phyloP scores from a whole-genome alignment of 2,113 vertebrate genomes.

The Sinocyclocheilus maitianheensis region DNA sequence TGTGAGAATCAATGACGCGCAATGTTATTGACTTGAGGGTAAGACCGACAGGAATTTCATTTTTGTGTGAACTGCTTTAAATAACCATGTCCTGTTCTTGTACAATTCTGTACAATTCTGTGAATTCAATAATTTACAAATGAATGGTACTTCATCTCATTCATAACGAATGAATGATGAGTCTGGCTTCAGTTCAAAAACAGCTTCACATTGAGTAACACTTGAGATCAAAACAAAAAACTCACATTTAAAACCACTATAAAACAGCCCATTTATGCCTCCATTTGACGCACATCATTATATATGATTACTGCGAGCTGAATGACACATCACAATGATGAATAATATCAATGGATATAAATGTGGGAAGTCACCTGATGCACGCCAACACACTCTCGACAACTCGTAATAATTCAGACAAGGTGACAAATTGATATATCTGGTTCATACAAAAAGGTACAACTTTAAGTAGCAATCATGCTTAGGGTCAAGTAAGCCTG shows the following conservation, averaged over 20 bases:
- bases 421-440: background rate
- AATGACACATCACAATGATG: background rate
- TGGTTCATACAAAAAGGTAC: background rate
- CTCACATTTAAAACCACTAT: background rate
- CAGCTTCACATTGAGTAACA: background rate
- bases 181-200: background rate
- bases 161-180: background rate
- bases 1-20: background rate
- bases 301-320: background rate
- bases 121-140: constrained; percentile 9
- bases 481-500: background rate
- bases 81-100: background rate
- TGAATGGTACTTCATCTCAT: background rate
- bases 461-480: background rate
- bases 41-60: background rate
- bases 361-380: background rate
- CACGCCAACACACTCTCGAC: background rate
- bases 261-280: background rate
- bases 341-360: background rate
- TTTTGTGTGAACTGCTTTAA: background rate
- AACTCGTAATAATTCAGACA: background rate
- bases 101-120: background rate
- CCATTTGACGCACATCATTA: background rate
- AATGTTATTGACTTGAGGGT: background rate
- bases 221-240: background rate